Base-by-base conservation (phyloP, 2,113 vertebrate species). In the Xiphophorus maculatus region DNA sequence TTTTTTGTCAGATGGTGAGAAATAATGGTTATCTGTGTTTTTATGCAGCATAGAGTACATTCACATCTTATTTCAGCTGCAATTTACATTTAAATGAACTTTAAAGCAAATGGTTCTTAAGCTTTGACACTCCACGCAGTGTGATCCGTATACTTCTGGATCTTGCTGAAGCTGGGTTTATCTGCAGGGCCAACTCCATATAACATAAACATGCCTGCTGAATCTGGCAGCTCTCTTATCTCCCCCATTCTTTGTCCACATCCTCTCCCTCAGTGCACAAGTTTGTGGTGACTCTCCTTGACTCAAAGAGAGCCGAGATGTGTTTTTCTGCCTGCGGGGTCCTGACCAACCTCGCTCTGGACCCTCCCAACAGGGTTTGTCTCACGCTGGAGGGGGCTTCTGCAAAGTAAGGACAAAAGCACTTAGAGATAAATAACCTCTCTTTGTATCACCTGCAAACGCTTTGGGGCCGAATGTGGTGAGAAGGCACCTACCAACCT, bases 271-370 rank as follows among this genome's bases (percentile, higher is more conserved):
- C 88, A 99, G 98, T 97, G 17, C 89, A 99, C 93, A 96, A 91
- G 91, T 97, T 98, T 79, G 51, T 96, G 76, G 93, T 97, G 35
- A 90, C 95, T 0, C 92, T 99, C 80, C 94, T 99, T 30, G 97
- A 97, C 89, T 95, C 96, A 14, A 96, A 95, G 91, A 95, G 94
- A 73, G 91, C 93, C n/a, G 96, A 98, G 22, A 84, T 98, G 83
- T 99, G 98, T 86, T 97, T 96, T 84, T 96, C 95, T 35, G 96
- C 97, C 82, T 98, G 97, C 72, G 98, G 97, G 63, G 96, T 99
- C 78, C 96, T 99, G 85, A 96, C 96, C 71, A 99, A 99, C 84
- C 94, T 99, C 84, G 84, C 91, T 58, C 72, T 85, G 82, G 91
- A 93, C 74, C 81, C 88, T 44, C 86, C 95, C 93, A 32, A 91